A percentile compares a stretch with the other conserved stretches of the same genome.
These are phyloP conservation scores for Bradypodion pumilum DNA, from an alignment of 2,797 vertebrate species.

Conservation along the genomic window DNA sequence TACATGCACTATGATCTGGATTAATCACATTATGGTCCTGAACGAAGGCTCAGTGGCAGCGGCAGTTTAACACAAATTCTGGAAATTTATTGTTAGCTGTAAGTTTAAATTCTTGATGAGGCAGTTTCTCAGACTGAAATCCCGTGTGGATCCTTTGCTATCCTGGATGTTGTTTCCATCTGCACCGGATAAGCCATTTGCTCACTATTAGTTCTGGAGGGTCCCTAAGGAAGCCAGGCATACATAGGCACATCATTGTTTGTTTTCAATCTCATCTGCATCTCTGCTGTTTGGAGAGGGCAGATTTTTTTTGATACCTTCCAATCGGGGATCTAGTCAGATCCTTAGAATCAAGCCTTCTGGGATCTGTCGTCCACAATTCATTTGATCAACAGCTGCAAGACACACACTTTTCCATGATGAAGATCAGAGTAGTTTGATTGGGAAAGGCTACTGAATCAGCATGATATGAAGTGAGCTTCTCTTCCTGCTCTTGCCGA, in stretches of 20 bases:
- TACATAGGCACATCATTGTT: conserved; percentile 1
- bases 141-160: conserved; percentile 20
- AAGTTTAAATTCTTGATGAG: conserved; percentile 38
- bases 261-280: conserved; percentile 3
- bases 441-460: background rate
- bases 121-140: conserved; percentile 13
- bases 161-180: conserved; percentile 1
- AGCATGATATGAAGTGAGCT: no score
- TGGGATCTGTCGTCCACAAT: no score
- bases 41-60: background rate
- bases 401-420: background rate
- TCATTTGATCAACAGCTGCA: no score
- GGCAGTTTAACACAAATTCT: background rate
- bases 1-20: background rate
- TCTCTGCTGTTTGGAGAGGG: background rate
- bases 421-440: background rate
- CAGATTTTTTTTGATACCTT: no score
- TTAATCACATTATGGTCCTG: background rate
- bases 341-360: background rate
- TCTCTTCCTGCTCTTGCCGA: no score
- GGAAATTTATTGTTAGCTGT: conserved; percentile 13
- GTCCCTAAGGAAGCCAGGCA: conserved; percentile 21
- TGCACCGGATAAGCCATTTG: conserved; percentile 4
- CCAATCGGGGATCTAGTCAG: no score
- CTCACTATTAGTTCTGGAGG: conserved; percentile 13